Conservation (phyloP, 37 sponge, comb jelly and placozoan species). For the Spongilla lacustris region DNA sequence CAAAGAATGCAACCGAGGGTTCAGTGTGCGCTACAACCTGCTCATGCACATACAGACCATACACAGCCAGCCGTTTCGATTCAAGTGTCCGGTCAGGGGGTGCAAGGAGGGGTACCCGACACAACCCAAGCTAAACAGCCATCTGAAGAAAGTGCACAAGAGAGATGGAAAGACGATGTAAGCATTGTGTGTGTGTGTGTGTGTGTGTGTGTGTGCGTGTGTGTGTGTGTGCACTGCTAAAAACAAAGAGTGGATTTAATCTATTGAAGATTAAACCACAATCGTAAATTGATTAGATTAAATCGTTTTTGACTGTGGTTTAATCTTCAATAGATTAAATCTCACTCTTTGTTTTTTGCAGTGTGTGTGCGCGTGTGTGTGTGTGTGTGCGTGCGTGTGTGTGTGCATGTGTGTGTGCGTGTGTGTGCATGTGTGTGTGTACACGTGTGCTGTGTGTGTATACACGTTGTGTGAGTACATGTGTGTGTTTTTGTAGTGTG, state of each 20-base stretch:
- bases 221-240: not conserved
- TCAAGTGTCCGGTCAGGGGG: conserved; percentile 58
- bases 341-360: too few relatives aligned
- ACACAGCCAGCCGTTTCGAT: conserved; percentile 64
- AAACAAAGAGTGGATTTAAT: too few relatives aligned
- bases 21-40: conserved; percentile 79
- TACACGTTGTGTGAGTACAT: not conserved
- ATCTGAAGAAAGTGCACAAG: conserved; percentile 66
- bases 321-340: too few relatives aligned
- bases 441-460: not conserved
- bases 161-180: conserved; percentile 64
- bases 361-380: not conserved
- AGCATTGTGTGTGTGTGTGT: not conserved
- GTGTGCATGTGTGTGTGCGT: too few relatives aligned
- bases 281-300: too few relatives aligned
- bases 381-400: not conserved
- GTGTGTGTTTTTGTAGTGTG: not conserved
- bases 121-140: conserved; percentile 66
- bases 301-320: too few relatives aligned
- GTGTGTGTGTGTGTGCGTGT: not conserved
- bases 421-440: not conserved
- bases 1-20: conserved; percentile 70
- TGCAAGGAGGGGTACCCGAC: conserved; percentile 77
- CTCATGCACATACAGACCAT: conserved; percentile 81
- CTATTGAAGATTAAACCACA: too few relatives aligned